Evolutionary conservation across 2,113 vertebrate species (phyloP), one percentile per base, ranked within the genome.

Genomic region (Phalacrocorax brasilianus): DNA sequence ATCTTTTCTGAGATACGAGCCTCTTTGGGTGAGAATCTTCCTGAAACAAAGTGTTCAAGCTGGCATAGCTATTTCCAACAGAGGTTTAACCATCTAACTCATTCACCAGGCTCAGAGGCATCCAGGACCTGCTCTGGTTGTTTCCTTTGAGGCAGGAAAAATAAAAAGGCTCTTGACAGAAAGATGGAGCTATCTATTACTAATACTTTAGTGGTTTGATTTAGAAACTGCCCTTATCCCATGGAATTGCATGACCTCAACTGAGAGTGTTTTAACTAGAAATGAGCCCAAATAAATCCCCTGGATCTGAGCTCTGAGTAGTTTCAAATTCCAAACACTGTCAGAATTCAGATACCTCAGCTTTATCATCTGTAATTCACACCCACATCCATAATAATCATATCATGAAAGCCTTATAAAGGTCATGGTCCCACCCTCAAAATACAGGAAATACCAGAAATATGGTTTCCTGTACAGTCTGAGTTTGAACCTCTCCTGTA

Each of bases 141-240:
- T 87, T 92, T 82, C 82, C 56, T 94, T 65, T 78, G 61, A 85
- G 71, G 62, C 66, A 95, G 70, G n/a, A 87, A 90, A 91, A 95
- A 78, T 59, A 68, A 85, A 95, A 95, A 94, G 50, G 53, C n/a
- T 92, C 74, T 42, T 89, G 86, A 91, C 70, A 93, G 91, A 79
- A 93, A 84, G n/a, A 42, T 61, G 58, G 70, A 91, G 45, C 35
- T 76, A 50, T 58, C 65, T 84, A 5, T 84, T 91, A 81, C 52
- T 91, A 74, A 82, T 91, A 66, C 38, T 86, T 79, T 72, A n/a
- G 53, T 50, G 32, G 53, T 95, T 76, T 87, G 83, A 93, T 90
- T 89, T 92, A 68, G 68, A 84, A 95, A 73, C 44, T 85, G 70
- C 66, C 67, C 45, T 92, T 61, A 81, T 89, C 86, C 52, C 66